These are phyloP conservation scores for Girardia tigrina DNA, from an alignment of 2,888 invertebrate species.

Conservation along the genomic window DNA sequence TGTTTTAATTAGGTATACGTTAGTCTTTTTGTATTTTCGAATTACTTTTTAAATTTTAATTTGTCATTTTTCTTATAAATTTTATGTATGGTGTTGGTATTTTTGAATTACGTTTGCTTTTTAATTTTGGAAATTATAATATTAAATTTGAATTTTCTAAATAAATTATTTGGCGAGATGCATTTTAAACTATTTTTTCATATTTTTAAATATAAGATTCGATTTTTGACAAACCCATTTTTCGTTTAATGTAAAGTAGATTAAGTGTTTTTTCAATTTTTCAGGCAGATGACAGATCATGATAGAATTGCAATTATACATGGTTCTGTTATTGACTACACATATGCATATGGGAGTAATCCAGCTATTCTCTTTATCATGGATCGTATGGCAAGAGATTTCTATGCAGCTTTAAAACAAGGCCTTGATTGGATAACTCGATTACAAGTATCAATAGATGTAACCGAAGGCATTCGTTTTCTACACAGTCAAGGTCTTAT, in stretches of 20 bases:
- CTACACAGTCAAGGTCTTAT: constrained; percentile 74
- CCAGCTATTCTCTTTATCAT: constrained; percentile 69
- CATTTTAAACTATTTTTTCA: no score
- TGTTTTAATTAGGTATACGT: no score
- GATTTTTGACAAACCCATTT: no score
- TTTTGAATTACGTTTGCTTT: no score
- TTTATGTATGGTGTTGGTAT: no score
- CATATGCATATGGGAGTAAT: constrained; percentile 57
- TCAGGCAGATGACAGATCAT: constrained; percentile 66
- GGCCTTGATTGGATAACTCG: constrained; percentile 56
- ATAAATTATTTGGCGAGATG: no score
- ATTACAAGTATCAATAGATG: constrained; percentile 60
- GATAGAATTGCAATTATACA: constrained; percentile 59
- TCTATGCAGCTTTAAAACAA: constrained; percentile 63
- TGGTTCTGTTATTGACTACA: constrained; percentile 69
- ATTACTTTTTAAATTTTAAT: no score
- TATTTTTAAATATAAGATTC: no score
- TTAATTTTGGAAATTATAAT: no score
- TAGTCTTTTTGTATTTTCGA: no score
- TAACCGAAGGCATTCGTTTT: constrained; percentile 71
- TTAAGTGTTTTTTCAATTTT: background rate
- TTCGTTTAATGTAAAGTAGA: background rate
- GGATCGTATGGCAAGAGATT: constrained; percentile 61
- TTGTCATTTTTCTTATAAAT: no score
- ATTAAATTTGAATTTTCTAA: no score